Conservation (phyloP, 2,113 vertebrate species). For the Alces alces region DNA sequence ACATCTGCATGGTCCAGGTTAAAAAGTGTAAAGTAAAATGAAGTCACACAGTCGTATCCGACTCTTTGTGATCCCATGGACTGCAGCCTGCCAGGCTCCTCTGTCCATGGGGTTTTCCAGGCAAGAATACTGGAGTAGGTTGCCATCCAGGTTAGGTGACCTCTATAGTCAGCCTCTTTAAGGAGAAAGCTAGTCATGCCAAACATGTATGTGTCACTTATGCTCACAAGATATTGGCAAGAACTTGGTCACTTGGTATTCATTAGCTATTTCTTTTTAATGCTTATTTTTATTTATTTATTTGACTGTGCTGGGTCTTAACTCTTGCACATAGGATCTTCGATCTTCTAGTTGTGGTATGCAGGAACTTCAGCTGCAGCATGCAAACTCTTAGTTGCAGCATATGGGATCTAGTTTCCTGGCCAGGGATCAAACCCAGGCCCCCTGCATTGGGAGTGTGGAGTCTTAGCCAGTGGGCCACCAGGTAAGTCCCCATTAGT, state of each 20-base stretch:
- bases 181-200: neutral
- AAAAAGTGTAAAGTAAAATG: neutral
- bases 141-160: neutral
- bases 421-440: neutral
- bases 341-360: neutral
- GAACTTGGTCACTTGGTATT: neutral
- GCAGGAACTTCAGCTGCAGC: neutral
- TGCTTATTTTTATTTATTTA: neutral
- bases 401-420: neutral
- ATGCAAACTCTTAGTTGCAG: neutral
- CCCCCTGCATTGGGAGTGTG: neutral
- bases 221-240: neutral
- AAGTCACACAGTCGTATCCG: accelerated
- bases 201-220: neutral
- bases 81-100: neutral
- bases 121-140: neutral
- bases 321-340: neutral
- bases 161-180: neutral
- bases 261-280: neutral
- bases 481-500: neutral
- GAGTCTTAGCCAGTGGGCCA: neutral
- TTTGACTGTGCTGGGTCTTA: neutral
- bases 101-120: neutral
- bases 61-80: neutral
- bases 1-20: neutral